Base-by-base conservation (phyloP, 2,888 invertebrate genomes). In the Liodrosophila aerea region DNA sequence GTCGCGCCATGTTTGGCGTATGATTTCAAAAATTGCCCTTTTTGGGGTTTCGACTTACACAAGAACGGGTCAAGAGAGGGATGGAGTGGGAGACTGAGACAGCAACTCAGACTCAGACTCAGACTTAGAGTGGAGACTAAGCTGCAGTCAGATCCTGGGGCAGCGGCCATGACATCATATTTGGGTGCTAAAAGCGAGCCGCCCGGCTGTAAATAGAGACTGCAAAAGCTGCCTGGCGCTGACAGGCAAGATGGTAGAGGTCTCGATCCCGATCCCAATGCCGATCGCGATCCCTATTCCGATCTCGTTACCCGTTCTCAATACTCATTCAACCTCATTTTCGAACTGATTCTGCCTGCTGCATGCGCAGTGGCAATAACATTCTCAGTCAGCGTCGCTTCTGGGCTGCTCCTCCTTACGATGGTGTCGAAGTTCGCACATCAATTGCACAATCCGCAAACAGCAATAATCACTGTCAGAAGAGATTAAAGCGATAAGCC, bases 11-110 rank as follows among this genome's bases (percentile, higher is more conserved):
- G 80, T 78, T 86, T 86, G 87, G 85, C 86, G 69, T 83, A 83
- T 87, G 82, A 83, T 87, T 87, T 87, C 86, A 87, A 87, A 83
- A 83, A 86, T 84, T 87, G 81, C 82, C 82, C 86, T 87, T 83
- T 83, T 83, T 82, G 81, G 82, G 87, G 87, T 87, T 75, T 87
- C 82, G 82, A 76, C 81, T 82, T 82, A 82, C 82, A 83, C 78
- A 61, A 60, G 56, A 45, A 47, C 33, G 41, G n/a, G 16, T n/a
- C n/a, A n/a, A n/a, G n/a, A n/a, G n/a, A n/a, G n/a, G n/a, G n/a
- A n/a, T n/a, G n/a, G n/a, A n/a, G n/a, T n/a, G n/a, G 18, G 15
- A 29, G 22, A 22, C 44, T 30, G 27, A 1, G 40, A 31, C 56
- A 29, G 41, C 30, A 37, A 15, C 54, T 52, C 1, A 0, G 18